A percentile compares a stretch with the other conserved stretches of the same genome.
phyloP scores from a whole-genome alignment of 1,140 invertebrate species.

The Ceratina japonica region DNA sequence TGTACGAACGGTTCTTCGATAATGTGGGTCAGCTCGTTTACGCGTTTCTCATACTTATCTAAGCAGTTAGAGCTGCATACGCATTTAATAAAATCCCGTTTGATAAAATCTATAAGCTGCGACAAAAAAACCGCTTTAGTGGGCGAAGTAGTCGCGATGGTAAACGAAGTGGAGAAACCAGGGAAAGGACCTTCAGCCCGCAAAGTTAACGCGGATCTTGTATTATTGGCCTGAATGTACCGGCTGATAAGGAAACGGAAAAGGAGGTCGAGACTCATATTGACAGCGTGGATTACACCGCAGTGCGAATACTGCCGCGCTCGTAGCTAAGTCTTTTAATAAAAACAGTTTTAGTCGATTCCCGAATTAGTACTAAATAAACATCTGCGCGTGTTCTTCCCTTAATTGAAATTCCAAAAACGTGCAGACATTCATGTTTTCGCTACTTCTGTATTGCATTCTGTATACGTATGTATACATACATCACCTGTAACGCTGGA shows the following conservation, averaged over 20 bases:
- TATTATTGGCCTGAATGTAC: neutral
- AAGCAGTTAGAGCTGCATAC: slow-evolving; percentile 1
- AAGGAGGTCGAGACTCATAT: slow-evolving; percentile 3
- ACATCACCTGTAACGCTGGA: neutral
- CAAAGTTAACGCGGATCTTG: neutral
- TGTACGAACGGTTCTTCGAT: slow-evolving; percentile 42
- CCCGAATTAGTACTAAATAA: neutral
- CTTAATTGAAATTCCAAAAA: neutral
- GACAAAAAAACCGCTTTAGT: neutral
- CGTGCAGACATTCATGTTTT: slow-evolving; percentile 16
- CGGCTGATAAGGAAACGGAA: neutral
- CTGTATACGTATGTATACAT: neutral
- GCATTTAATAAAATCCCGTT: slow-evolving; percentile 5
- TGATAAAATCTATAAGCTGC: neutral
- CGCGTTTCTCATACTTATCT: slow-evolving; percentile 42
- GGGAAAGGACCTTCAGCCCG: neutral
- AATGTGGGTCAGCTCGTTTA: slow-evolving; percentile 65
- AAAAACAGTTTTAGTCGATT: neutral
- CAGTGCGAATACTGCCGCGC: slow-evolving; percentile 12
- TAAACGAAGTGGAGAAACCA: too few species aligned
- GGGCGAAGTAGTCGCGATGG: too few species aligned
- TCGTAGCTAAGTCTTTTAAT: slow-evolving; percentile 7
- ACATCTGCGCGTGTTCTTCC: too few species aligned
- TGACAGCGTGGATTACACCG: slow-evolving; percentile 8
- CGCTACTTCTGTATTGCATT: slow-evolving; percentile 10